Base-by-base conservation (phyloP, 2,888 invertebrate genomes). In the Drymonia ruficornis region DNA sequence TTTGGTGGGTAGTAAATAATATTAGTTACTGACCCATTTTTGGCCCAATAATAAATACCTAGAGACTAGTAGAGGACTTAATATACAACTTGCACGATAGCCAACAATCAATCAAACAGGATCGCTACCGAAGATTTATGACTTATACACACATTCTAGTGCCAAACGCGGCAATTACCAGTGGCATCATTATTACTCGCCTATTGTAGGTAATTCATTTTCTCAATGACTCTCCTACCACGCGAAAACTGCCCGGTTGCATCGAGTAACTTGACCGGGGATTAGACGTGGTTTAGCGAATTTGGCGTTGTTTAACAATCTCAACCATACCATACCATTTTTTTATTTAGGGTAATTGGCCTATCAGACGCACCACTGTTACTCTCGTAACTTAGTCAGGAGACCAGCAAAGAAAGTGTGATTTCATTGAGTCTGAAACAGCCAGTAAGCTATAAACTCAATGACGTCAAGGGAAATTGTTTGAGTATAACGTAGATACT, bases 161-260 rank as follows among this genome's bases (percentile, higher is more conserved):
- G 15, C 9, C 7, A 18, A 18, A 18, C 15, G 18, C 11, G 19
- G 13, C 50, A 64, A 61, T 57, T 57, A 63, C 13, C 29, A 31
- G 46, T 42, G 50, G 36, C 46, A 49, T 53, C 46, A 44, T 53
- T 47, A 64, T 65, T 50, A 61, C 31, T 40, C 0, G 40, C 9
- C 9, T n/a, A 9, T 16, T 40, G 11, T 16, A 8, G 3, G 5
- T 15, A 16, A 40, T 40, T 40, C 16, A 16, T 40, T 40, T 40
- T 40, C 40, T 40, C 40, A 9, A 16, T 6, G 16, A 19, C 19
- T 19, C 12, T 43, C 28, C 36, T 54, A 18, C 23, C 16, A 29
- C 53, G 52, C 63, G 60, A 61, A 63, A 61, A 49, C 61, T 49
- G 18, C 36, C 44, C 50, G 40, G 48, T 50, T 56, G 5, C 54